These are phyloP conservation scores for Neoarius graeffei DNA, from an alignment of 2,113 vertebrate genomes.

Conservation along the genomic window DNA sequence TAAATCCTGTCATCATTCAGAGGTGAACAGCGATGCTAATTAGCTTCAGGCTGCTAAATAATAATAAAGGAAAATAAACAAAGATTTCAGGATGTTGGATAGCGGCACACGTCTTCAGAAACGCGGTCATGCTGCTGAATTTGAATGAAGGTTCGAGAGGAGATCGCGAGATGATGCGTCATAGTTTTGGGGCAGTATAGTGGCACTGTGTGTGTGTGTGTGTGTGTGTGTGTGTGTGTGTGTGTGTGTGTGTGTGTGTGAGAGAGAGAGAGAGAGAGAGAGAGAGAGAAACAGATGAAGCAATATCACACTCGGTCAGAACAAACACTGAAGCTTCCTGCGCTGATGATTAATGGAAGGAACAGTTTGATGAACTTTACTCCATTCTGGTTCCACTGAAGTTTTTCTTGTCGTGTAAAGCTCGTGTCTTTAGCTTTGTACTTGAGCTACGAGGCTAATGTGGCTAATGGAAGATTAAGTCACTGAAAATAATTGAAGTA, in stretches of 20 bases:
- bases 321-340: neutral
- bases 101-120: neutral
- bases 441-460: neutral
- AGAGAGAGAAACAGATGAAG: constrained; percentile 31
- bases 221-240: constrained; percentile 23
- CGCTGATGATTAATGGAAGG: neutral
- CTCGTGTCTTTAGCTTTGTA: neutral
- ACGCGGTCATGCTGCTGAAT: neutral
- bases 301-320: constrained; percentile 24
- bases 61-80: neutral
- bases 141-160: neutral
- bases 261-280: neutral
- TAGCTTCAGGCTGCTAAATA: neutral
- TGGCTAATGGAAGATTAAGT: neutral
- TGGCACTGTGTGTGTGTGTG: constrained; percentile 3
- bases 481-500: neutral
- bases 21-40: constrained; percentile 29
- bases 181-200: neutral
- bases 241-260: constrained; percentile 14
- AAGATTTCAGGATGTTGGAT: neutral
- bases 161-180: neutral
- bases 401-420: neutral
- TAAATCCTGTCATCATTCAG: constrained; percentile 5
- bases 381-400: neutral
- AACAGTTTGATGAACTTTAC: neutral